Conservation (phyloP, 1,140 invertebrate genomes). For the Leptinotarsa undecemlineata region DNA sequence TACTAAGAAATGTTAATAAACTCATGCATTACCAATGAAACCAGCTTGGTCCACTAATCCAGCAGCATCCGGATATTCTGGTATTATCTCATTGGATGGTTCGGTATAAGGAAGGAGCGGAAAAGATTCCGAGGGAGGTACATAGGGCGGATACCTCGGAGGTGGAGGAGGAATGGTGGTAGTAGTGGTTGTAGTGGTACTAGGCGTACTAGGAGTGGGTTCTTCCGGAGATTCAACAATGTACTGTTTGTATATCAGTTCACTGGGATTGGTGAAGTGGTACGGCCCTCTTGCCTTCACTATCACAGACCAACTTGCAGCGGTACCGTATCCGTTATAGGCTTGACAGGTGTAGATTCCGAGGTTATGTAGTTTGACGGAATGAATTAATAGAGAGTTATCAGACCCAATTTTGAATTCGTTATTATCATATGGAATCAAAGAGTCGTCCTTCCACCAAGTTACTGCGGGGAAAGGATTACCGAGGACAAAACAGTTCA, state of each 20-base stretch:
- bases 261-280: constrained; percentile 56
- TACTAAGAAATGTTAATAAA: background rate
- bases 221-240: constrained; percentile 58
- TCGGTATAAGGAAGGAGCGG: constrained; percentile 36
- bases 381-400: constrained; percentile 72
- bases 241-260: constrained; percentile 61
- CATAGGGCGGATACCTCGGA: constrained; percentile 19
- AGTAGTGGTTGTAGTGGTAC: constrained; percentile 11
- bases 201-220: constrained; percentile 41
- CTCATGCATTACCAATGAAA: constrained; percentile 25
- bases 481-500: constrained; percentile 83
- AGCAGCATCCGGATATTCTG: constrained; percentile 18
- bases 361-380: constrained; percentile 70
- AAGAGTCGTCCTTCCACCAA: constrained; percentile 81
- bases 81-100: constrained; percentile 36
- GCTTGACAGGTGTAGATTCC: constrained; percentile 87
- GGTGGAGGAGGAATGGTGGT: constrained; percentile 3
- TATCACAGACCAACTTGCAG: constrained; percentile 74
- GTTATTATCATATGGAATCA: constrained; percentile 69
- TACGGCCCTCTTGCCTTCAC: constrained; percentile 72
- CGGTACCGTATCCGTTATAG: constrained; percentile 78
- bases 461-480: constrained; percentile 79
- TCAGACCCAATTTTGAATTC: constrained; percentile 76
- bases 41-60: constrained; percentile 9
- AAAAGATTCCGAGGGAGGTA: constrained; percentile 35